Base-by-base conservation (phyloP, 2,888 invertebrate genomes). In the Orthosia incerta region DNA sequence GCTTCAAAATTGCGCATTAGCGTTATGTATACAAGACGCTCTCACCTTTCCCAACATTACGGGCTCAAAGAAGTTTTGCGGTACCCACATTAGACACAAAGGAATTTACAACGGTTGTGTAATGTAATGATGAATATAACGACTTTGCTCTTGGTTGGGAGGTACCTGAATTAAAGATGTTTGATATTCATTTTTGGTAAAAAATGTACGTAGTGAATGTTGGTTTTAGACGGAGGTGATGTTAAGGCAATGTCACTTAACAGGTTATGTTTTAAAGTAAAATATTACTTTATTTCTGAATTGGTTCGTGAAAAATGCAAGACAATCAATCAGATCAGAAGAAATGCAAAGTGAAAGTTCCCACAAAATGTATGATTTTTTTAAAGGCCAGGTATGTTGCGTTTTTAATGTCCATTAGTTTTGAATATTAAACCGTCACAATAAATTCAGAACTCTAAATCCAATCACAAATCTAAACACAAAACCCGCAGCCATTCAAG, bases 1-100 rank as follows among this genome's bases (percentile, higher is more conserved):
- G 62, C 60, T 80, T 82, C 71, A 76, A 86, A 86, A 87, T 86
- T 79, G 76, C 74, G 65, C 78, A 82, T 87, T 84, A 87, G 74
- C 77, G 66, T 84, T 82, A 73, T 72, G 66, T 77, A 80, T 76
- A 85, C 83, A 85, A 86, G 87, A 85, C 64, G 80, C 66, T 80
- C 78, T 81, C 83, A 83, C 81, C 77, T 87, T 87, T 73, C 73
- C 45, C 59, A 57, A 59, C 71, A 78, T 67, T 77, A 79, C 57
- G 16, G 60, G 63, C 71, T 83, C 85, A 74, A 82, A 80, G 79
- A 83, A 79, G 81, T 83, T 83, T 76, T 72, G 74, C 57, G 77
- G 83, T 66, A 64, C 77, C 64, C 75, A 81, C 79, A 83, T 86
- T 81, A 85, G 65, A 81, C 70, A 76, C 74, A 76, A 82, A 79